phyloP scores from a whole-genome alignment of 2,888 invertebrate species.

The Tetranychus truncatus region DNA sequence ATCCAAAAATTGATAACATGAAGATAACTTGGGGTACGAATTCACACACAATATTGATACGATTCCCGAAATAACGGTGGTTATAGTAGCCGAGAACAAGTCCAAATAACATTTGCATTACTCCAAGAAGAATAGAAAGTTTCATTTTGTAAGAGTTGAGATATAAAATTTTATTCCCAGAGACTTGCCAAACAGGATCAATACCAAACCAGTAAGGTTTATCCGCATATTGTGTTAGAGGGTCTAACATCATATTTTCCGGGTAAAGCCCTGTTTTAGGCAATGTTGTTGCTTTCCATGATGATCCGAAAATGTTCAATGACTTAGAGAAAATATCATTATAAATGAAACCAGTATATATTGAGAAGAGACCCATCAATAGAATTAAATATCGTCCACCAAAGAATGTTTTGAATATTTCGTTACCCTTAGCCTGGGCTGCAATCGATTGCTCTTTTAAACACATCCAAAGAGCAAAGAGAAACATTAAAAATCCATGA shows the following conservation, averaged over 20 bases:
- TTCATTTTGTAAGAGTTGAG: constrained; percentile 86
- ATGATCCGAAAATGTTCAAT: constrained; percentile 77
- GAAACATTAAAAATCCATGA: constrained; percentile 75
- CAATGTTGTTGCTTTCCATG: constrained; percentile 44
- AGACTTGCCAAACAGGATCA: constrained; percentile 54
- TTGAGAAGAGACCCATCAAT: constrained; percentile 89
- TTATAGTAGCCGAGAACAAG: constrained; percentile 49
- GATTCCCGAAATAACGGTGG: constrained; percentile 39
- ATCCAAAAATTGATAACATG: constrained; percentile 73
- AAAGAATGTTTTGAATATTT: constrained; percentile 64
- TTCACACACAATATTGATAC: constrained; percentile 64
- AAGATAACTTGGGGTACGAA: constrained; percentile 91
- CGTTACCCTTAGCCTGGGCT: too few species aligned
- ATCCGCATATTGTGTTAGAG: constrained; percentile 23
- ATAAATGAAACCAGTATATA: constrained; percentile 94
- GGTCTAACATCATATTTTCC: constrained; percentile 25
- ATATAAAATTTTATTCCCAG: constrained; percentile 75
- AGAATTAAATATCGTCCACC: constrained; percentile 92
- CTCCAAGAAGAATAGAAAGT: constrained; percentile 81
- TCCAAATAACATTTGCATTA: constrained; percentile 91
- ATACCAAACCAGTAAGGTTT: constrained; percentile 76
- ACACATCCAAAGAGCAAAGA: constrained; percentile 89
- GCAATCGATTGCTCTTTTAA: constrained; percentile 63
- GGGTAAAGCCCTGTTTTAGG: background rate
- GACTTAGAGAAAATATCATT: constrained; percentile 95